phyloP scores from a whole-genome alignment of 2,113 vertebrate species.

The Fulmarus glacialis region DNA sequence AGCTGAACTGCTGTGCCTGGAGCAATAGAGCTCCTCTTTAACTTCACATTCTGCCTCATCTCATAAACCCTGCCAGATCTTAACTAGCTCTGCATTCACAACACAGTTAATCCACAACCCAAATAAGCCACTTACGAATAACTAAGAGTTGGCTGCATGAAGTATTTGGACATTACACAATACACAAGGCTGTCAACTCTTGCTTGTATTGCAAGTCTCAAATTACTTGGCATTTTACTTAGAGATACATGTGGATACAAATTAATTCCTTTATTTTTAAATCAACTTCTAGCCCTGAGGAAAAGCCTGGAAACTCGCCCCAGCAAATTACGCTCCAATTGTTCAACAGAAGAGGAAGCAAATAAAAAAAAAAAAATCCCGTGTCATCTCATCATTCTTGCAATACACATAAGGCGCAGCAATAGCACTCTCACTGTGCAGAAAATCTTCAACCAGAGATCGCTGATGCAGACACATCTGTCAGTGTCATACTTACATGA shows the following conservation, averaged over 20 bases:
- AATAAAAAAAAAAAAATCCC: neutral
- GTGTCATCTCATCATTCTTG: neutral
- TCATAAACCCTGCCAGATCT: neutral
- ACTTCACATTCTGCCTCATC: neutral
- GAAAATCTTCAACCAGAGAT: neutral
- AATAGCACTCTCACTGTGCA: neutral
- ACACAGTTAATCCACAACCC: neutral
- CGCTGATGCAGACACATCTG: neutral
- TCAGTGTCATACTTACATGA: too few relatives aligned
- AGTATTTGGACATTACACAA: neutral
- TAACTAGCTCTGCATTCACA: neutral
- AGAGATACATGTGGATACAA: neutral
- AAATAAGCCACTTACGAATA: neutral
- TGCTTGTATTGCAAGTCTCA: rapidly evolving
- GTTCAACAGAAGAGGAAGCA: neutral
- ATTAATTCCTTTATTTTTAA: neutral
- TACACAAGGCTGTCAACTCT: neutral
- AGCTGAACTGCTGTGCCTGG: neutral
- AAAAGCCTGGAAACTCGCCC: neutral
- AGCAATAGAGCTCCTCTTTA: neutral
- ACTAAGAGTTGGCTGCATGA: neutral
- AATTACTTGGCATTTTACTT: neutral
- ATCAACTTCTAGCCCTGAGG: neutral
- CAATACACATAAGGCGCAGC: neutral
- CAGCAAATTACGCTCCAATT: neutral